These are phyloP conservation scores for Microctenopoma stevenorrisi DNA, from an alignment of 2,797 vertebrate species.

Conservation along the genomic window DNA sequence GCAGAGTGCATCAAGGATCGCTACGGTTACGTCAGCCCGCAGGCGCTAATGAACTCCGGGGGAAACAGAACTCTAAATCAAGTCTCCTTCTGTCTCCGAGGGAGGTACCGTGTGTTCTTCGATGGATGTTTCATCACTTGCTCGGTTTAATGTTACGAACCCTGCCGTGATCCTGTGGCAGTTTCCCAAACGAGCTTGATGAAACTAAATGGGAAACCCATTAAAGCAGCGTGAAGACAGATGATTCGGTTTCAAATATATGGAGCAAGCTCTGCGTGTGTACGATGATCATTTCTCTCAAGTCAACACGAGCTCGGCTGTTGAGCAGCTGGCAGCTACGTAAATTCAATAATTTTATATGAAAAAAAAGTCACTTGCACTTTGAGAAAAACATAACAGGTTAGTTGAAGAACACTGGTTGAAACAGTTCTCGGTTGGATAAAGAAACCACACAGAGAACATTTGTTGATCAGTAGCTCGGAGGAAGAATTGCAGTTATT, in stretches of 20 bases:
- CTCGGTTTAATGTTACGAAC: slow-evolving; percentile 64
- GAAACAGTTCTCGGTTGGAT: neutral
- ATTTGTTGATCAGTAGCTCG: slow-evolving; percentile 6
- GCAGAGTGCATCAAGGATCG: slow-evolving; percentile 58
- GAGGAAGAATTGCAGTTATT: neutral
- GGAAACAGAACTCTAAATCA: slow-evolving; percentile 63
- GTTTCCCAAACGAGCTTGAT: slow-evolving; percentile 71
- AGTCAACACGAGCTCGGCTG: slow-evolving; percentile 41
- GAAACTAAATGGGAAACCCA: slow-evolving; percentile 63
- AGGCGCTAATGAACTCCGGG: slow-evolving; percentile 69
- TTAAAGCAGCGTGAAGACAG: slow-evolving; percentile 53
- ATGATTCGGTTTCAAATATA: slow-evolving; percentile 40
- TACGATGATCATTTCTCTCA: slow-evolving; percentile 46
- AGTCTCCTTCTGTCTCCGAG: slow-evolving; percentile 59
- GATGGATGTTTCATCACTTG: slow-evolving; percentile 73
- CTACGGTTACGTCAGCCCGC: slow-evolving; percentile 76
- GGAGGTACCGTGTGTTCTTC: slow-evolving; percentile 50
- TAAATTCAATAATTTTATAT: slow-evolving; percentile 31
- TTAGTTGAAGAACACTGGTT: neutral
- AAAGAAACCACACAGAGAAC: neutral
- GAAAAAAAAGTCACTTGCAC: slow-evolving; percentile 9
- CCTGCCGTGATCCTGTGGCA: slow-evolving; percentile 63
- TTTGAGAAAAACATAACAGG: slow-evolving; percentile 19
- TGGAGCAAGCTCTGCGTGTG: slow-evolving; percentile 18
- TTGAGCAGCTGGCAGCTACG: slow-evolving; percentile 53